Base-by-base conservation (phyloP, 2,888 invertebrate genomes). In the Merodon equestris region DNA sequence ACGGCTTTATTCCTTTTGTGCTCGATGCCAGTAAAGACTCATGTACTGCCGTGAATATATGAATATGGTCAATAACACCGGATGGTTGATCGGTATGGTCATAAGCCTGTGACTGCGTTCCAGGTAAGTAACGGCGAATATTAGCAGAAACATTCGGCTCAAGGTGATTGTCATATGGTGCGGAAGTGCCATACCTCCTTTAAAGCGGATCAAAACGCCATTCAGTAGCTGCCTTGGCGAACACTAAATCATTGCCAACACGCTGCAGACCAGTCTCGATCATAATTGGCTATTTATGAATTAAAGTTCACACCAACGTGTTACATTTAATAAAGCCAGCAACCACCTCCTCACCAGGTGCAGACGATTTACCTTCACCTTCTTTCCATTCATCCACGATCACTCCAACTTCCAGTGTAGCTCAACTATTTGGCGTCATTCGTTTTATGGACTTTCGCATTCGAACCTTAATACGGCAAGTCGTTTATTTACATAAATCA, bases 401-500 rank as follows among this genome's bases (percentile, higher is more conserved):
- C 50, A 17, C 1, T 47, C n/a, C 15, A 48, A 34, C 13, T 9
- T n/a, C 19, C 45, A 17, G 9, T 14, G 15, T 17, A 45, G 15
- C 50, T 19, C 48, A 17, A 10, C 36, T 18, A 54, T 53, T 61
- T 64, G 51, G 67, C 38, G 48, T 64, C 73, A 70, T 60, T 68
- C 48, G 66, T 58, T 67, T 72, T 64, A 74, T 70, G 60, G 70
- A 74, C 74, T 74, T 64, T 79, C 73, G 74, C 64, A 68, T 50
- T 63, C 9, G 38, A 58, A 54, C 38, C 61, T 66, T 38, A 36
- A 64, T 73, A 48, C 18, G 44, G 48, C 57, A 44, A 77, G 54
- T 60, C 50, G 60, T 70, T 64, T 74, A 79, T 79, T 79, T 74
- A 54, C 79, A 79, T 79, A 74, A 58, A 79, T 79, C 64, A 64